Evolutionary conservation across 2,888 invertebrate species (phyloP), one percentile per base, ranked within the genome.

Genomic region (Andricus quercusramuli): DNA sequence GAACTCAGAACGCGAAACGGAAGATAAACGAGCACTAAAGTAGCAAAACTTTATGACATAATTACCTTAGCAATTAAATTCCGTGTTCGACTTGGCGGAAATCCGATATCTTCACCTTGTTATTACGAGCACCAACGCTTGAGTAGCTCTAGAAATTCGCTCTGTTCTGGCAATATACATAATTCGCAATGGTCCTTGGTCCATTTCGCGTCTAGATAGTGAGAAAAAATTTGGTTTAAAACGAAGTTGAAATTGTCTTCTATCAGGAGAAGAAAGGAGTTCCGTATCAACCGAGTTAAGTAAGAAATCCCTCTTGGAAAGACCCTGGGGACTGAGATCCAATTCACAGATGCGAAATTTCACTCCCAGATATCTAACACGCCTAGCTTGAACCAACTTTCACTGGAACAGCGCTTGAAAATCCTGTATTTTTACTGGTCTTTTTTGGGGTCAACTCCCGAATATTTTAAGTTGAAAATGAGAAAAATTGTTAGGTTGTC

Each of bases 21-120:
- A 74, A 74, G 56, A 56, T 56, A 56, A 74, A 74, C 32, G 74
- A 59, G 32, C 74, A 74, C 56, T 74, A 74, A 74, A 74, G 74
- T 74, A 74, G 74, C 56, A 74, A 74, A 74, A 74, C 74, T 74
- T 74, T 56, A 74, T 74, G 37, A 22, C 74, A 74, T 74, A 74
- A 74, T 74, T 74, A 74, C 74, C 74, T 56, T 2, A 32, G 74
- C 74, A 74, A 74, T 74, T 56, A 74, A 74, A 59, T 74, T 51
- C 47, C 51, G 74, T 74, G 74, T 74, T 74, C 74, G 74, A 74
- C 74, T 74, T 29, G 56, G 56, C 74, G 74, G 37, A 56, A 74
- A 74, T 74, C 74, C 56, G 74, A 74, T 74, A 74, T 74, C 74
- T 74, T 59, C 56, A 74, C 74, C 56, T 74, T 59, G 56, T 74